These are phyloP conservation scores for Erythrolamprus reginae DNA, from an alignment of 2,113 vertebrate species.

Conservation along the genomic window DNA sequence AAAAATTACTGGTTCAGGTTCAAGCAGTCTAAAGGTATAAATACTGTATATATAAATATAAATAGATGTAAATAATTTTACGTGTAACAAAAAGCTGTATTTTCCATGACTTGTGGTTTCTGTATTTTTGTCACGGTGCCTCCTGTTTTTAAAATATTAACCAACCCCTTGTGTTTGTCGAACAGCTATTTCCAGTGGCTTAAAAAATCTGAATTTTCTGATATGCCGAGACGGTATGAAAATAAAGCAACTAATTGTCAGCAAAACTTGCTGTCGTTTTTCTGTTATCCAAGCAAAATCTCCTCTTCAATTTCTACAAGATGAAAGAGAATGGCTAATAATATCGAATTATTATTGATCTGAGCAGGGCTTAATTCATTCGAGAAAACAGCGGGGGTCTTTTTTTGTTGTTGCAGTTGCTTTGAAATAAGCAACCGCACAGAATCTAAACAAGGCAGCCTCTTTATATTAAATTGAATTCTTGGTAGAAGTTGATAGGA, in stretches of 20 bases:
- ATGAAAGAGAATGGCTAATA: not conserved
- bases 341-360: not conserved
- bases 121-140: conserved; percentile 65
- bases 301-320: not conserved
- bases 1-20: conserved; percentile 57
- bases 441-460: not conserved
- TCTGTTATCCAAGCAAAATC: not conserved
- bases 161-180: conserved; percentile 80
- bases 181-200: conserved; percentile 75
- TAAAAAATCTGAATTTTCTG: conserved; percentile 65
- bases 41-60: conserved; percentile 6
- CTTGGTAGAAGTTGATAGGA: not conserved
- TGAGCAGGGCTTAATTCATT: conserved; percentile 10
- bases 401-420: not conserved
- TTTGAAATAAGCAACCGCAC: not conserved
- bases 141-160: conserved; percentile 73
- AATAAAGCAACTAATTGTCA: conserved; percentile 48
- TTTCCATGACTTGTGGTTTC: conserved; percentile 76
- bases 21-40: conserved; percentile 66
- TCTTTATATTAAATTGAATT: not conserved
- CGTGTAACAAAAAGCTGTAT: conserved; percentile 80
- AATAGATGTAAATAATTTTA: conserved; percentile 62
- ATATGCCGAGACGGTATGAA: conserved; percentile 59
- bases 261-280: conserved; percentile 23
- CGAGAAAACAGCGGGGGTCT: not conserved